Evolutionary conservation across 1,140 invertebrate species (phyloP).

Genomic region (Nephotettix cincticeps): DNA sequence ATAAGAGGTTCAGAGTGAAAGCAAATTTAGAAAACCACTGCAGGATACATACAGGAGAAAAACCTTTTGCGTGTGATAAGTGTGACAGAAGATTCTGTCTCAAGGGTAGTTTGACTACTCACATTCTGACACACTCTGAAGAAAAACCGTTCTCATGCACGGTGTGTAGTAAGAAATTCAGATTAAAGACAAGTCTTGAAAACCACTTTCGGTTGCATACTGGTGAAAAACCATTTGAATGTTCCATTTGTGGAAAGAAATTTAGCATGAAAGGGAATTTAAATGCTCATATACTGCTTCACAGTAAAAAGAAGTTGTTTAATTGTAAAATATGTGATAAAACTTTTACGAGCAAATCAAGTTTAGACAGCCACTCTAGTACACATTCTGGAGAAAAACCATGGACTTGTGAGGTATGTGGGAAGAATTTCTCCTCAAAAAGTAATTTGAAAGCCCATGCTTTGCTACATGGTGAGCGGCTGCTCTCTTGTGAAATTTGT

Average conservation of each 20-base stretch:
- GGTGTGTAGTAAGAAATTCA: slow-evolving; percentile 48
- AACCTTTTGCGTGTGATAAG: slow-evolving; percentile 18
- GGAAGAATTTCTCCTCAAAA: slow-evolving; percentile 40
- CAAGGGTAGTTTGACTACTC: slow-evolving; percentile 45
- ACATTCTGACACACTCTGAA: slow-evolving; percentile 59
- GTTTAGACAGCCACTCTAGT: slow-evolving; percentile 28
- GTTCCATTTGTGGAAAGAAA: slow-evolving; percentile 52
- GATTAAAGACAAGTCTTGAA: slow-evolving; percentile 55
- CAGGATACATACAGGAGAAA: slow-evolving; percentile 51
- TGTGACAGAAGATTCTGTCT: slow-evolving; percentile 14
- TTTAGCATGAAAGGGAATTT: slow-evolving; percentile 45
- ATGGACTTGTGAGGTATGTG: slow-evolving; percentile 54
- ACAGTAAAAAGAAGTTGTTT: slow-evolving; percentile 48
- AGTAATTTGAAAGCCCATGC: slow-evolving; percentile 36
- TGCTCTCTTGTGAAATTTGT: slow-evolving; percentile 53
- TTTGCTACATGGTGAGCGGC: slow-evolving; percentile 47
- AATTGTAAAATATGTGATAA: slow-evolving; percentile 43
- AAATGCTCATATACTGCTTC: slow-evolving; percentile 30
- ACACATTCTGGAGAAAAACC: slow-evolving; percentile 58
- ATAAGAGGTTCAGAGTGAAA: slow-evolving; percentile 46
- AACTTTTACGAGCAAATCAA: slow-evolving; percentile 39
- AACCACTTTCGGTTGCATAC: slow-evolving; percentile 56
- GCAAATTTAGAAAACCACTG: slow-evolving; percentile 2
- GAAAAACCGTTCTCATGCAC: slow-evolving; percentile 59
- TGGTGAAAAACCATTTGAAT: slow-evolving; percentile 56